phyloP scores from a whole-genome alignment of 2,888 invertebrate species.

The Halictus quadricinctus region DNA sequence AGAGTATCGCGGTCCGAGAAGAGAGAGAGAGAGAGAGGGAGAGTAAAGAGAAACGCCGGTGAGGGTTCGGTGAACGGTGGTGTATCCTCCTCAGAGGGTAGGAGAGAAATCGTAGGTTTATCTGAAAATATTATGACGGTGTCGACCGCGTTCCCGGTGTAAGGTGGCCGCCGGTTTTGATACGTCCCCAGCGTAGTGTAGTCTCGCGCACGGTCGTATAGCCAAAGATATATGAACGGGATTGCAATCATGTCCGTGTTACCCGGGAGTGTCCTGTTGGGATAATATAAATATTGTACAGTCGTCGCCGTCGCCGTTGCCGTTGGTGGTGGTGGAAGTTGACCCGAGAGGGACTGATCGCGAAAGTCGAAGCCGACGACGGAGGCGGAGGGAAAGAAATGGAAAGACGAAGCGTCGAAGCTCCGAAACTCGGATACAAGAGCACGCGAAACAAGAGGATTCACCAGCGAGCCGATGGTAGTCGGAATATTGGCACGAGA shows the following conservation, averaged over 20 bases:
- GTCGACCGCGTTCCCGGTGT: constrained; percentile 67
- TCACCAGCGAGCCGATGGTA: constrained; percentile 18
- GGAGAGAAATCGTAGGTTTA: constrained; percentile 73
- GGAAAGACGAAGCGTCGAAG: neutral
- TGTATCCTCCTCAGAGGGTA: constrained; percentile 24
- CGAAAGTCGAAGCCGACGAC: neutral
- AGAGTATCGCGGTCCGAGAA: no score
- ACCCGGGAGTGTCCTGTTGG: constrained; percentile 79
- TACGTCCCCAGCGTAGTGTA: constrained; percentile 80
- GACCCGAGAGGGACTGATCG: constrained; percentile 49
- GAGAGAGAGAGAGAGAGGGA: neutral
- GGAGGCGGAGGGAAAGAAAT: constrained; percentile 17
- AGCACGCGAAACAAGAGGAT: constrained; percentile 9
- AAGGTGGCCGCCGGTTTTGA: constrained; percentile 76
- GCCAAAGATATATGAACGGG: constrained; percentile 80
- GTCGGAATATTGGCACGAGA: neutral
- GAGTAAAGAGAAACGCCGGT: neutral
- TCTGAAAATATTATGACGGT: constrained; percentile 79
- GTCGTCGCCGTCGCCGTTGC: constrained; percentile 64
- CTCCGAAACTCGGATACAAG: constrained; percentile 2
- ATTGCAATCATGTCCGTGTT: constrained; percentile 81
- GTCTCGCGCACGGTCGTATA: constrained; percentile 75
- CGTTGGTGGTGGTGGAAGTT: constrained; percentile 32
- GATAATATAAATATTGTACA: constrained; percentile 81
- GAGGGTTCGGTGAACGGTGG: constrained; percentile 16